A percentile compares a stretch with the other conserved stretches of the same genome.
These are phyloP conservation scores for Pomacea canaliculata DNA, from an alignment of 2,888 invertebrate genomes.

Conservation along the genomic window DNA sequence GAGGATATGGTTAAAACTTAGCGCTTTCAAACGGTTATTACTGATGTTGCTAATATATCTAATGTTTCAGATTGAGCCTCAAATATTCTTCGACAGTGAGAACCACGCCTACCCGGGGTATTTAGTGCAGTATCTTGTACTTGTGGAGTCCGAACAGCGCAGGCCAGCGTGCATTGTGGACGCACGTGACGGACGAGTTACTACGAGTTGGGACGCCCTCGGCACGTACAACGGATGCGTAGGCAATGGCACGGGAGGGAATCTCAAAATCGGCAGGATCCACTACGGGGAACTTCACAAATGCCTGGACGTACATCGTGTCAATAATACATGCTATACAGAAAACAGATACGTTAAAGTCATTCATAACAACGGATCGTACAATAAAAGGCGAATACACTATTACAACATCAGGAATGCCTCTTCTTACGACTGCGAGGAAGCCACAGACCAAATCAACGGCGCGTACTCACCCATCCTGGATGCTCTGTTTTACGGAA, in stretches of 20 bases:
- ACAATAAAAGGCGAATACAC: background rate
- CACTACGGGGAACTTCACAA: conserved; percentile 36
- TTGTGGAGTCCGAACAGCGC: background rate
- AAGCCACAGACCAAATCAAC: conserved; percentile 41
- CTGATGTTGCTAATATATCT: too few species aligned
- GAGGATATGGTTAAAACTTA: too few species aligned
- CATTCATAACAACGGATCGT: conserved; percentile 39
- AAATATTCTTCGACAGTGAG: conserved; percentile 8
- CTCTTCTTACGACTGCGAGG: conserved; percentile 38
- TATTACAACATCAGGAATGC: conserved; percentile 25
- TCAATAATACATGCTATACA: conserved; percentile 37
- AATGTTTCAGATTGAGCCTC: background rate
- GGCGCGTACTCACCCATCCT: conserved; percentile 44
- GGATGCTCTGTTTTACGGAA: conserved; percentile 47
- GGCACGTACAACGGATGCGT: background rate
- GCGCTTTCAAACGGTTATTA: too few species aligned
- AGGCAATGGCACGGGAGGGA: conserved; percentile 39
- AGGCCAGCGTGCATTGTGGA: conserved; percentile 14
- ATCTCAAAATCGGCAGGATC: conserved; percentile 42
- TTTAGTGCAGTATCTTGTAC: conserved; percentile 19
- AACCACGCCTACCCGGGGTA: conserved; percentile 6
- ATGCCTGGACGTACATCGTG: conserved; percentile 31
- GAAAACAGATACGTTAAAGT: conserved; percentile 47
- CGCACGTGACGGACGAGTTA: conserved; percentile 5
- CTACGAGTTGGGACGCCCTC: conserved; percentile 15